A percentile compares a stretch with the other conserved stretches of the same genome.
phyloP scores from a whole-genome alignment of 2,888 invertebrate genomes.

The Sinelater perroti region DNA sequence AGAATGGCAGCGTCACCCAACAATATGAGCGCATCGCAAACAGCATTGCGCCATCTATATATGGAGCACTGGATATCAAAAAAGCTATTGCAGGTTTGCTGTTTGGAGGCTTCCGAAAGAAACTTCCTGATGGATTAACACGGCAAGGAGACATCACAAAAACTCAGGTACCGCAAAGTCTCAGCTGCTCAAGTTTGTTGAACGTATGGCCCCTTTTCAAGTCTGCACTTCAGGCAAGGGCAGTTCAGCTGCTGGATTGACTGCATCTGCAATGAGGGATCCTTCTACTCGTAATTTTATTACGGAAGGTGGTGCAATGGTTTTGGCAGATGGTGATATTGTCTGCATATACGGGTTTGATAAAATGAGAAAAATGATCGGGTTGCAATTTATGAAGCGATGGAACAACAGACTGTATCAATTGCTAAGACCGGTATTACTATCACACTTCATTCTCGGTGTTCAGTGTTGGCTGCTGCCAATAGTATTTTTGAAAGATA shows the following conservation, averaged over 20 bases:
- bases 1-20: conserved; percentile 85
- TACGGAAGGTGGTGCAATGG: conserved; percentile 99
- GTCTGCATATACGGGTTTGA: conserved; percentile 99
- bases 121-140: conserved; percentile 93
- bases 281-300: conserved; percentile 92
- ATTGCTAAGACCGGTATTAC: conserved; percentile 99
- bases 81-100: conserved; percentile 95
- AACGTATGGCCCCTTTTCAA: conserved; percentile 91
- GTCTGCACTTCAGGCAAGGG: conserved; percentile 99
- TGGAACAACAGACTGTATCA: conserved; percentile 99
- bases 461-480: conserved; percentile 98
- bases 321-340: conserved; percentile 97
- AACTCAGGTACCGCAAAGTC: conserved; percentile 99
- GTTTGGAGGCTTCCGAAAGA: conserved; percentile 88
- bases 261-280: conserved; percentile 96
- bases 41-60: conserved; percentile 97
- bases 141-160: conserved; percentile 98
- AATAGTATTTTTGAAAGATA: conserved; percentile 98
- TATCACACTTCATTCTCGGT: conserved; percentile 96
- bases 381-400: conserved; percentile 99
- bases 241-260: conserved; percentile 97
- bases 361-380: conserved; percentile 99
- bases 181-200: conserved; percentile 96
- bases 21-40: conserved; percentile 85
- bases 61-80: conserved; percentile 92